phyloP scores from a whole-genome alignment of 2,797 vertebrate genomes.

The Merluccius polli region DNA sequence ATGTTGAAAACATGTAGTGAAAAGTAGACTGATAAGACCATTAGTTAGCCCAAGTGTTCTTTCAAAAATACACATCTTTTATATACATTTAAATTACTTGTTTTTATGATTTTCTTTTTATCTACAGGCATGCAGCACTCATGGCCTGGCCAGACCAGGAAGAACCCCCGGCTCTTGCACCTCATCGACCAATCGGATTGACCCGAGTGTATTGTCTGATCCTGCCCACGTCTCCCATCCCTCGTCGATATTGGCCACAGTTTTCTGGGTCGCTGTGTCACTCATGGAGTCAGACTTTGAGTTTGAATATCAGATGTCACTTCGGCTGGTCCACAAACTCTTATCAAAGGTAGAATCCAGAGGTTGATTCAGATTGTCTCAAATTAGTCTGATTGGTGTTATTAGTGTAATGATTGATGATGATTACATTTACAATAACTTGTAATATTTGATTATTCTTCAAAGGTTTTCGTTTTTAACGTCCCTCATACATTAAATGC shows the following conservation, averaged over 20 bases:
- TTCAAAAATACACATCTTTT: not conserved
- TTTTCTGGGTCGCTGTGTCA: constrained; percentile 96
- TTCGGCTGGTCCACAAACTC: constrained; percentile 89
- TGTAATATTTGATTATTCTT: not conserved
- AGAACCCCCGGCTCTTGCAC: constrained; percentile 86
- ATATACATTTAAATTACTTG: not conserved
- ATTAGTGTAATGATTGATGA: not conserved
- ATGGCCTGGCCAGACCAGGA: constrained; percentile 79
- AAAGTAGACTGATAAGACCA: not conserved
- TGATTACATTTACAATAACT: not conserved
- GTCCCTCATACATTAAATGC: not conserved
- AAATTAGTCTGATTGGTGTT: not conserved
- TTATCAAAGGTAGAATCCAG: constrained; percentile 71
- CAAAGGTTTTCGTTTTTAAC: not conserved
- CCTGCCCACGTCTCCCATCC: constrained; percentile 93
- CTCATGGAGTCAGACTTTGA: constrained; percentile 99
- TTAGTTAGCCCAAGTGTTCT: not conserved
- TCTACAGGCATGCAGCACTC: constrained; percentile 84
- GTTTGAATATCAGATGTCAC: constrained; percentile 97
- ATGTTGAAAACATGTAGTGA: not conserved
- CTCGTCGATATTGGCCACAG: constrained; percentile 88
- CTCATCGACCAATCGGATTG: constrained; percentile 73
- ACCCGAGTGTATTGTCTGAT: constrained; percentile 84
- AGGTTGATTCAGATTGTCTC: too few species aligned
- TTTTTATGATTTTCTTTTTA: not conserved